phyloP scores from a whole-genome alignment of 23 tunicate genomes.

The Oikopleura dioica region DNA sequence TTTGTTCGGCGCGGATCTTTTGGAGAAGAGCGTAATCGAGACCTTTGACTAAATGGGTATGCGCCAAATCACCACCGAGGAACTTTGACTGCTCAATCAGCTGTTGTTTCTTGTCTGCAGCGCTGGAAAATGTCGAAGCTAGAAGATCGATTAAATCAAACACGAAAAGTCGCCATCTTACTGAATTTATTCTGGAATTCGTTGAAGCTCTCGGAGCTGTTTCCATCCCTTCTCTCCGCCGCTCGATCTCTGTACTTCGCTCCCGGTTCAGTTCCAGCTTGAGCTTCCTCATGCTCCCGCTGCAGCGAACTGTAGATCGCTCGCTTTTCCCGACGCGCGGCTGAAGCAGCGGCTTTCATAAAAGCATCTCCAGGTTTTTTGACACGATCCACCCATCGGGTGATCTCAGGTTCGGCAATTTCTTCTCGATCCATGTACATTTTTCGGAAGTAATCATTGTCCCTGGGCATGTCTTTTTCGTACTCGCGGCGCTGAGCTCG shows the following conservation, averaged over 20 bases:
- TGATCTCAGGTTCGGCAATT: not conserved
- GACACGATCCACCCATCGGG: conserved; percentile 13
- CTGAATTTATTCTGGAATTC: conserved; percentile 17
- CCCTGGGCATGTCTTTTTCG: conserved; percentile 9
- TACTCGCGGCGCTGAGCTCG: conserved; percentile 7
- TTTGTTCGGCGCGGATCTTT: conserved; percentile 84
- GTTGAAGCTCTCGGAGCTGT: conserved; percentile 46
- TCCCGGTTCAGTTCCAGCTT: conserved; percentile 75
- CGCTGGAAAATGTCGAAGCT: conserved; percentile 18
- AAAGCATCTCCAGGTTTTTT: conserved; percentile 12
- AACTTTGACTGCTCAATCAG: conserved; percentile 90
- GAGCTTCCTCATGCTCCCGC: conserved; percentile 84
- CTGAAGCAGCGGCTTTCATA: not conserved
- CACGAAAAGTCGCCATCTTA: not conserved
- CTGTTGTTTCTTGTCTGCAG: conserved; percentile 72
- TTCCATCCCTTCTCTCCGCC: conserved; percentile 80
- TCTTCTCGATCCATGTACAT: conserved; percentile 13
- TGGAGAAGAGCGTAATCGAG: conserved; percentile 84
- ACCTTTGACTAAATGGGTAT: conserved; percentile 95
- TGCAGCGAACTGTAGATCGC: conserved; percentile 72
- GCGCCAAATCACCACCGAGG: conserved; percentile 98
- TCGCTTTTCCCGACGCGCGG: conserved; percentile 10
- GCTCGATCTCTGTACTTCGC: conserved; percentile 95
- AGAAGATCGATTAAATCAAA: not conserved
- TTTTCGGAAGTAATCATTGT: conserved; percentile 11